These are phyloP conservation scores for Liasis olivaceus DNA, from an alignment of 2,797 vertebrate genomes.

Conservation along the genomic window DNA sequence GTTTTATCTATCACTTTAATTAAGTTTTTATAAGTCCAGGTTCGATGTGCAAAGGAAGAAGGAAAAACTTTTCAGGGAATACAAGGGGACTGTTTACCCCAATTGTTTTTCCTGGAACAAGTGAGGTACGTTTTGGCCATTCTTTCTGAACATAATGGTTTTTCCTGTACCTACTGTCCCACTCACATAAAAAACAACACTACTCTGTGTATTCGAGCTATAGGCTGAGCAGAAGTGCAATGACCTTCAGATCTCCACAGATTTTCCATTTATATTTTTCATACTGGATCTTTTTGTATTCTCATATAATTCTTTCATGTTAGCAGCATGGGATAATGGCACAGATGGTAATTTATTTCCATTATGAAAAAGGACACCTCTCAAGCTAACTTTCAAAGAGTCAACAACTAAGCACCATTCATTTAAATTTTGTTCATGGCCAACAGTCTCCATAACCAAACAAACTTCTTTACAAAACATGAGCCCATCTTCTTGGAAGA, in stretches of 20 bases:
- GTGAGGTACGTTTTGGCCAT: not conserved
- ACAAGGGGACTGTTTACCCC: not conserved
- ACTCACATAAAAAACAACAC: not conserved
- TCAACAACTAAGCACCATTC: not conserved
- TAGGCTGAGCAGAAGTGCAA: not conserved
- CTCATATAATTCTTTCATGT: not conserved
- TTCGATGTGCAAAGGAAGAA: not conserved
- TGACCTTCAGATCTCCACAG: not conserved
- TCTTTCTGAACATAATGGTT: not conserved
- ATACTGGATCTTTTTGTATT: not conserved
- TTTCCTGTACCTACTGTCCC: not conserved
- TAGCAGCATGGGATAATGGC: not conserved
- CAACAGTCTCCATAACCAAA: not conserved
- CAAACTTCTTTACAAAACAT: not conserved
- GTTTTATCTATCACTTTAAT: not conserved
- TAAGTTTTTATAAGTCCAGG: not conserved
- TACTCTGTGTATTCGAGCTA: not conserved
- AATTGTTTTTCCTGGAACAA: not conserved
- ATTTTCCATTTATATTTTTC: not conserved
- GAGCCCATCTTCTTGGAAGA: not conserved
- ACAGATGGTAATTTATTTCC: not conserved
- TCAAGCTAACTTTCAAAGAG: not conserved
- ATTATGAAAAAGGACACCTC: not conserved
- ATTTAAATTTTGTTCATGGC: not conserved
- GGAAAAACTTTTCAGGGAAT: not conserved